phyloP scores from a whole-genome alignment of 1,140 invertebrate genomes.

The Leucophenga varia region DNA sequence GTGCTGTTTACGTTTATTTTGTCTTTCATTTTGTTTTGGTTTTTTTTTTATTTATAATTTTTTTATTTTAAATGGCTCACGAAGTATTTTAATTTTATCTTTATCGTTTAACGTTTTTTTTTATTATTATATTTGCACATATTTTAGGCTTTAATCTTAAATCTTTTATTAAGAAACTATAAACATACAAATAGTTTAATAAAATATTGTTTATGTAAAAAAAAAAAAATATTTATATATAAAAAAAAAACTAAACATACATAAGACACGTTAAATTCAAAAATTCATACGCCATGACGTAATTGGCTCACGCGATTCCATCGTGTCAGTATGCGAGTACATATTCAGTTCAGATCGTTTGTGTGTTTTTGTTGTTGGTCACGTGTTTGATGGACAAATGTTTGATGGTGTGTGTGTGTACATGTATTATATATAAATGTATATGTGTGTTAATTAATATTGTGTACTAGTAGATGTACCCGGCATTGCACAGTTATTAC shows the following conservation, averaged over 20 bases:
- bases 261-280: slow-evolving; percentile 21
- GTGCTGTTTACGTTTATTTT: too few species aligned
- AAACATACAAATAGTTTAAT: too few species aligned
- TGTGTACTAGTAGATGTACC: slow-evolving; percentile 23
- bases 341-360: slow-evolving; percentile 7
- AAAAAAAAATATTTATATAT: too few species aligned
- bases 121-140: too few species aligned
- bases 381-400: slow-evolving; percentile 49
- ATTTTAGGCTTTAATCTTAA: too few species aligned
- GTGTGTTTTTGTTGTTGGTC: slow-evolving; percentile 49
- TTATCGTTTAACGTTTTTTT: too few species aligned
- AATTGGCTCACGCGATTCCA: slow-evolving; percentile 47
- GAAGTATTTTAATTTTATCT: too few species aligned
- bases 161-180: too few species aligned
- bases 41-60: too few species aligned
- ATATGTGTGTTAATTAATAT: slow-evolving; percentile 15
- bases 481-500: slow-evolving; percentile 24
- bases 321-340: slow-evolving; percentile 27
- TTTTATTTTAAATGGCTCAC: too few species aligned
- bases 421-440: slow-evolving; percentile 7
- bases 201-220: too few species aligned
- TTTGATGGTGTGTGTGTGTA: slow-evolving; percentile 17
- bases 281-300: slow-evolving; percentile 50
- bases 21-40: too few species aligned
- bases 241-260: not conserved